phyloP scores from a whole-genome alignment of 2,888 invertebrate species.

The Anarsia innoxiella region DNA sequence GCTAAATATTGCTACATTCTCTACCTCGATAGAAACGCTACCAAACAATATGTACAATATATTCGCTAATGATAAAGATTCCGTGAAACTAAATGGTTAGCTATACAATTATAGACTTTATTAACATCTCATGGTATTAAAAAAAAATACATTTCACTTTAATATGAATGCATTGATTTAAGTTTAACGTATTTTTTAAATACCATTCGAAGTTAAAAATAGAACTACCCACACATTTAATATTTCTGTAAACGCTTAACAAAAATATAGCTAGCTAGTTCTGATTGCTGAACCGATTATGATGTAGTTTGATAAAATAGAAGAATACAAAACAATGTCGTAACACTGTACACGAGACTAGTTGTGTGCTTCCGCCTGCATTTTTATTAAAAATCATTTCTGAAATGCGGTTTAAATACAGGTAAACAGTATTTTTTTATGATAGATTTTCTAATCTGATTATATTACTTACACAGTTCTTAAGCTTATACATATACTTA shows the following conservation, averaged over 20 bases:
- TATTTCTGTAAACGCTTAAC: conserved; percentile 45
- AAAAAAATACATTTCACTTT: background rate
- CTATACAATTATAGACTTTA: conserved; percentile 39
- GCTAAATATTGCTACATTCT: conserved; percentile 64
- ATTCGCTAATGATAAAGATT: conserved; percentile 46
- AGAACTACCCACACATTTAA: conserved; percentile 10
- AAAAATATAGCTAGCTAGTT: conserved; percentile 64
- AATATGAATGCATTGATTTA: too few relatives aligned
- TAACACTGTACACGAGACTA: conserved; percentile 63
- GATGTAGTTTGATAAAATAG: conserved; percentile 49
- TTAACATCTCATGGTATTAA: conserved; percentile 11
- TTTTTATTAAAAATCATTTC: too few relatives aligned
- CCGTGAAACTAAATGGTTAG: conserved; percentile 41
- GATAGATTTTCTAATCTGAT: too few relatives aligned
- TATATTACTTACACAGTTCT: too few relatives aligned
- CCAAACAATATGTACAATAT: conserved; percentile 57
- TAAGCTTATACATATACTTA: too few relatives aligned
- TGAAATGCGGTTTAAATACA: too few relatives aligned
- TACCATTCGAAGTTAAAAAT: conserved; percentile 7
- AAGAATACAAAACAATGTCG: conserved; percentile 57
- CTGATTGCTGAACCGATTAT: conserved; percentile 27
- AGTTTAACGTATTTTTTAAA: background rate
- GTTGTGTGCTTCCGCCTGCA: conserved; percentile 29
- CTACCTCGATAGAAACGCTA: conserved; percentile 61
- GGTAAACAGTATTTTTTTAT: too few relatives aligned